A percentile compares a stretch with the other conserved stretches of the same genome.
phyloP scores from a whole-genome alignment of 2,888 invertebrate species.

The Parascotia fuliginaria region DNA sequence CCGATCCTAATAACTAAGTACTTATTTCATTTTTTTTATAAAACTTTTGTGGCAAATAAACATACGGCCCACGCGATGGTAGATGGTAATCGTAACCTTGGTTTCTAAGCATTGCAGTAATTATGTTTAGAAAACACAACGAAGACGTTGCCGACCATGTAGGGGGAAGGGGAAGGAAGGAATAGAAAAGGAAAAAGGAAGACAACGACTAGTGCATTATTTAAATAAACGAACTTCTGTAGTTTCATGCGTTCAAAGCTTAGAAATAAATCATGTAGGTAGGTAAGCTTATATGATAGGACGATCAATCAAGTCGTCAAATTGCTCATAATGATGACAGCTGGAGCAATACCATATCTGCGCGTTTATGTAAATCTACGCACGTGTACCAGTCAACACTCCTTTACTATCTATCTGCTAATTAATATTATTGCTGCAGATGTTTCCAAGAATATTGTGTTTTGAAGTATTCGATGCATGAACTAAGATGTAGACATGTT shows the following conservation, averaged over 20 bases:
- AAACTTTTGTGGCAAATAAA: no score
- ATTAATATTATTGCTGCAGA: conserved; percentile 24
- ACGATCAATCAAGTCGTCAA: conserved; percentile 50
- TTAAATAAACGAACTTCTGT: neutral
- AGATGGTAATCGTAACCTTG: no score
- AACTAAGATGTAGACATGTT: conserved; percentile 8
- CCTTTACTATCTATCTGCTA: conserved; percentile 9
- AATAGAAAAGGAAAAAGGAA: no score
- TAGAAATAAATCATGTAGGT: neutral
- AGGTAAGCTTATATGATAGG: conserved; percentile 5
- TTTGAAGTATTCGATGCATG: conserved; percentile 3
- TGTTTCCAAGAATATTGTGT: conserved; percentile 19
- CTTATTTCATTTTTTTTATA: no score
- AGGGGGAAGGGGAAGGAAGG: no score
- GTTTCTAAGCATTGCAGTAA: no score
- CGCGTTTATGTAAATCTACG: conserved; percentile 43
- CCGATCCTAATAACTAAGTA: no score
- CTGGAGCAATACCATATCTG: conserved; percentile 28
- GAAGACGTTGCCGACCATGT: no score
- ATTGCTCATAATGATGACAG: conserved; percentile 42
- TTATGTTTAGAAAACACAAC: no score
- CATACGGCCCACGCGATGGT: no score
- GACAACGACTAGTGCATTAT: no score
- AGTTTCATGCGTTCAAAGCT: neutral
- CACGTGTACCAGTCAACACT: conserved; percentile 18